Evolutionary conservation across 2,113 vertebrate species (phyloP).

Genomic region (Vidua macroura): DNA sequence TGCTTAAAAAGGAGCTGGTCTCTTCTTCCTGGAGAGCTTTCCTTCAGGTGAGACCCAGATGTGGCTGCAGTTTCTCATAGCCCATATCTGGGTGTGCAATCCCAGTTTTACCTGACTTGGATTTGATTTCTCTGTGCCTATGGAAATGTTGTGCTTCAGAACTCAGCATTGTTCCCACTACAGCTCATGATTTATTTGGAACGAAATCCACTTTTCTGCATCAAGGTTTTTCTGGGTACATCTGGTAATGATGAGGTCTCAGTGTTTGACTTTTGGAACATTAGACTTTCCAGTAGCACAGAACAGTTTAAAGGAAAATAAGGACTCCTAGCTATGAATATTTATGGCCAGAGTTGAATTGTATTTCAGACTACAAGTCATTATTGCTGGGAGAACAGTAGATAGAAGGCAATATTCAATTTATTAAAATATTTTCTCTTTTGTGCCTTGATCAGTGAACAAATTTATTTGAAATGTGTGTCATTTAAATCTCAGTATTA

Average conservation of each 20-base stretch:
- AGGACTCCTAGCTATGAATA: not conserved
- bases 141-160: not conserved
- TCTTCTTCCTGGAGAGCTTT: not conserved
- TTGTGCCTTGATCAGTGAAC: not conserved
- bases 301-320: not conserved
- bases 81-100: not conserved
- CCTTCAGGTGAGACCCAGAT: fast-evolving
- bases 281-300: not conserved
- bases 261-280: not conserved
- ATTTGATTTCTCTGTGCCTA: not conserved
- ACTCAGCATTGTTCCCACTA: not conserved
- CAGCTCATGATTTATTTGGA: not conserved
- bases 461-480: not conserved
- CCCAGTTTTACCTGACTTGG: not conserved
- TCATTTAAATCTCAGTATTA: not conserved
- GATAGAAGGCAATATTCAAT: not conserved
- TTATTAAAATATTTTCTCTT: not conserved
- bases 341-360: not conserved
- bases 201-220: slow-evolving; percentile 8
- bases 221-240: not conserved
- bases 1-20: not conserved
- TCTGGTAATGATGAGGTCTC: not conserved
- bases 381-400: not conserved
- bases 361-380: not conserved
- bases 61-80: not conserved